phyloP scores from a whole-genome alignment of 1,140 invertebrate species.

The Orussus abietinus region DNA sequence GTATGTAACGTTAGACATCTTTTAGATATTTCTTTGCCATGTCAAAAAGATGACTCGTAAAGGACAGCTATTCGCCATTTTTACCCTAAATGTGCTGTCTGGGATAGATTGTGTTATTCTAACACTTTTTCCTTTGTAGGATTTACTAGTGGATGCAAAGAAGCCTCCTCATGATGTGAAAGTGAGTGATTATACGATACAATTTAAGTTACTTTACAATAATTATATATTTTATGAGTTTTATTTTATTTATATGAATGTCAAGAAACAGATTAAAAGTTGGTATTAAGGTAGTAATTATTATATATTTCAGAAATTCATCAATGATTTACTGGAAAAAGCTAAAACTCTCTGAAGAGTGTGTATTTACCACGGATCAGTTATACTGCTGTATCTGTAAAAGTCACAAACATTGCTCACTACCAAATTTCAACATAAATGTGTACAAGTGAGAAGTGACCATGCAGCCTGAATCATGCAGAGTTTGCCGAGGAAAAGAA shows the following conservation, averaged over 20 bases:
- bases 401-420: constrained; percentile 34
- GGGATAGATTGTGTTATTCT: no score
- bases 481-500: constrained; percentile 15
- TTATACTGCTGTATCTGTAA: constrained; percentile 12
- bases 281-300: constrained; percentile 10
- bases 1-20: no score
- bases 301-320: constrained; percentile 75
- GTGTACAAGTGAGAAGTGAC: constrained; percentile 18
- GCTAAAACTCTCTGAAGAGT: constrained; percentile 75
- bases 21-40: no score
- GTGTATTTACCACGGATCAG: constrained; percentile 14
- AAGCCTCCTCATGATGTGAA: constrained; percentile 81
- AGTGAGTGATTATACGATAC: constrained; percentile 55
- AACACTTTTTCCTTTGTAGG: constrained; percentile 53
- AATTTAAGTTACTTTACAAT: constrained; percentile 19
- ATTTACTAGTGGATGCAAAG: constrained; percentile 74
- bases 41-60: no score
- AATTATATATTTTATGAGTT: constrained; percentile 9
- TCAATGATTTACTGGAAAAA: constrained; percentile 82
- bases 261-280: constrained; percentile 7
- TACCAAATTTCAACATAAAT: constrained; percentile 19
- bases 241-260: constrained; percentile 11
- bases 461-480: constrained; percentile 17
- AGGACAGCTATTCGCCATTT: no score
- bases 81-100: no score